Evolutionary conservation across 2,888 invertebrate species (phyloP).

Genomic region (Tholera decimalis): DNA sequence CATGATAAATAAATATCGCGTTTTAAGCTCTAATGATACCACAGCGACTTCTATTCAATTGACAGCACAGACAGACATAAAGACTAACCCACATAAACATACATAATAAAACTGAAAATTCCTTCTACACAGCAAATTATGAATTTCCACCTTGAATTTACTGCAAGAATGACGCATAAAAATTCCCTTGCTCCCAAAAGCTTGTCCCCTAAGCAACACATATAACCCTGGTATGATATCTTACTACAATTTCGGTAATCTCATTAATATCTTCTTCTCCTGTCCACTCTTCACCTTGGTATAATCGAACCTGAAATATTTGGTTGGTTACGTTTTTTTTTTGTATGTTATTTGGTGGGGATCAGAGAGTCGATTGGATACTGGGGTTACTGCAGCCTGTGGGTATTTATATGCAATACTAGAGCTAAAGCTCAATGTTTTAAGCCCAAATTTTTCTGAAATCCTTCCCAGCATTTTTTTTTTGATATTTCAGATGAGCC

Average conservation of each 20-base stretch:
- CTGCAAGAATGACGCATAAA: constrained; percentile 11
- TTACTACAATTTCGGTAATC: constrained; percentile 84
- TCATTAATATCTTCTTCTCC: constrained; percentile 83
- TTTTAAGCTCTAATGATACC: no score
- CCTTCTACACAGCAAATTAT: constrained; percentile 1
- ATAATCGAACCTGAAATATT: constrained; percentile 84
- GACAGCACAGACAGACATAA: background rate
- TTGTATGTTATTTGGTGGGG: background rate
- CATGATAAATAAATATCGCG: no score
- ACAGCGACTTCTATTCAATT: no score
- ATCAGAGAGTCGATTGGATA: no score
- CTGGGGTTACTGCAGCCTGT: no score
- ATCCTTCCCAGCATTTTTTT: no score
- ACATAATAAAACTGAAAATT: background rate
- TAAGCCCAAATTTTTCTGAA: no score
- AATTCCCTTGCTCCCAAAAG: constrained; percentile 43
- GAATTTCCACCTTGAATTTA: background rate
- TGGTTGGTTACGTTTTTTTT: constrained; percentile 16
- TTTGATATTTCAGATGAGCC: no score
- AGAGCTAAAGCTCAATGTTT: no score
- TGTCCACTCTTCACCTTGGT: constrained; percentile 85
- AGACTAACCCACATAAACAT: background rate
- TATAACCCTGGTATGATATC: constrained; percentile 61
- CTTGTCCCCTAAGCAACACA: constrained; percentile 44
- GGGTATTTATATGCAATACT: no score